Evolutionary conservation across 2,888 invertebrate species (phyloP).

Genomic region (Agrochola lychnidis): DNA sequence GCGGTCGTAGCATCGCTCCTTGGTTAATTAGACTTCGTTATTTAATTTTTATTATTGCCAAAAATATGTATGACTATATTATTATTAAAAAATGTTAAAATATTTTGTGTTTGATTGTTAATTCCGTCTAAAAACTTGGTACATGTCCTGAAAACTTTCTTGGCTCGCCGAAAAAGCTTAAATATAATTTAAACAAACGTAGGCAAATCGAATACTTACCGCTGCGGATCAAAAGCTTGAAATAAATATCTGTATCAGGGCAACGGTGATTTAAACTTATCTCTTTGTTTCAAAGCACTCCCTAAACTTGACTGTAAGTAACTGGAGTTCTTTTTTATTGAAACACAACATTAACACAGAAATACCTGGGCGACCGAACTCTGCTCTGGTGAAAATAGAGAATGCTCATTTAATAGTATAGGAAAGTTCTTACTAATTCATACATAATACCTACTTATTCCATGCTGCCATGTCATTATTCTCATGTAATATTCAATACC

Average conservation of each 20-base stretch:
- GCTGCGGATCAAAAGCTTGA: not conserved
- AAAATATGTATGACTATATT: conserved; percentile 49
- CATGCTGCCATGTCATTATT: too few relatives aligned
- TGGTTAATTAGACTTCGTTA: conserved; percentile 53
- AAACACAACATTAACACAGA: too few relatives aligned
- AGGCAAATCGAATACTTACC: not conserved
- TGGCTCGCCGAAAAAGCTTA: not conserved
- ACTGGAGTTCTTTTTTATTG: too few relatives aligned
- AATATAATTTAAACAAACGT: not conserved
- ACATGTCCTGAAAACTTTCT: not conserved
- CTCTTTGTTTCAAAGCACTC: not conserved
- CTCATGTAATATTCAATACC: too few relatives aligned
- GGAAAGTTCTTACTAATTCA: too few relatives aligned
- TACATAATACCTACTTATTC: too few relatives aligned
- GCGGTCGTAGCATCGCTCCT: conserved; percentile 62
- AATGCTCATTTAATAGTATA: too few relatives aligned
- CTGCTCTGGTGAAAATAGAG: too few relatives aligned
- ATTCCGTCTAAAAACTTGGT: not conserved
- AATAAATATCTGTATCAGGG: not conserved
- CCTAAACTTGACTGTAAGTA: not conserved
- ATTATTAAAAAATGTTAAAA: conserved; percentile 25
- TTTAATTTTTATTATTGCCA: conserved; percentile 42
- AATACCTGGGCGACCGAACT: too few relatives aligned
- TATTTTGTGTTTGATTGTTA: conserved; percentile 1
- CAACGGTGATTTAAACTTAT: not conserved